Evolutionary conservation across 2,888 invertebrate genomes (phyloP), one percentile per base, ranked within the genome.

Genomic region (Rhagium mordax): DNA sequence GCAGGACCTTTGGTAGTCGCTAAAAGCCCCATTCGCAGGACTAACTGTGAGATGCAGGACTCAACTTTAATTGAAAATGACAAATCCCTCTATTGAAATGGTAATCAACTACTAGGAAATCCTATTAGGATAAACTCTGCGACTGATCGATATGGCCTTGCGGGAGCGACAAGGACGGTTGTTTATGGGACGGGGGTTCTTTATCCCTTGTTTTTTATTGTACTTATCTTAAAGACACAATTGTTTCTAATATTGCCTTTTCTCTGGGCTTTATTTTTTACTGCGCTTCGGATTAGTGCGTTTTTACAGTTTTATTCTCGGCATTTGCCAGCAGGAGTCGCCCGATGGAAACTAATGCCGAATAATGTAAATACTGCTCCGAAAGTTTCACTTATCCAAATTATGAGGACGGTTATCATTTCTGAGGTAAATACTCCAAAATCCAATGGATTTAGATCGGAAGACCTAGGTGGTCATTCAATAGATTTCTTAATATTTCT

Each of bases 21-120:
- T 81, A 80, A 81, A 81, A 82, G 81, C 84, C 78, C 81, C 74
- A 77, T 81, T 81, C 79, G 81, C 77, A 80, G 81, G 81, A 80
- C 82, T 80, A 81, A 82, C 82, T 84, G 85, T 83, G 86, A 85
- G 86, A 86, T 85, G 85, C 86, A 86, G 86, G 87, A 88, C 88
- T 88, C 88, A 88, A 88, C 88, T 88, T 88, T 88, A 88, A 88
- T 88, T 88, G 88, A 88, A 88, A 88, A 88, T 88, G 88, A 88
- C 88, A 88, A 88, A 88, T 88, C 88, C 88, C 87, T 87, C 88
- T 87, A 88, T 88, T 88, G 87, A 88, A 88, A 88, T 88, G 88
- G 88, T 88, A 88, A 88, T 88, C 88, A 88, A 88, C 88, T 88
- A 88, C 88, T 88, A 88, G 86, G 88, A 87, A 88, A 88, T 88